phyloP scores from a whole-genome alignment of 2,113 vertebrate genomes.

The Loxodonta africana region DNA sequence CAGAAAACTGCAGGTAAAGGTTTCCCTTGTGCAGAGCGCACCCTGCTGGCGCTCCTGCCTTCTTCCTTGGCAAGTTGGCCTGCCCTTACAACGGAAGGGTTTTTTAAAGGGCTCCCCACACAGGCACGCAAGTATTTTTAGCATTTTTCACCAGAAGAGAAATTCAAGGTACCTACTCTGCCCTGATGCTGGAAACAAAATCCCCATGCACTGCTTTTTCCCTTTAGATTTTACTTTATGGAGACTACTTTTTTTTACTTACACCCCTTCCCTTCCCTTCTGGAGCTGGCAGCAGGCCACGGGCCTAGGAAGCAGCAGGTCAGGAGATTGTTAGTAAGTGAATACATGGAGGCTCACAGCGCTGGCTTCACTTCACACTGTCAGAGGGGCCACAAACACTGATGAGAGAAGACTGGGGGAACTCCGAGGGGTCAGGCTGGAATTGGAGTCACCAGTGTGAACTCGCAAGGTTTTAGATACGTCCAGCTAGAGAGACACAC shows the following conservation, averaged over 20 bases:
- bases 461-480: neutral
- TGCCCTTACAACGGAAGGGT: too few relatives aligned
- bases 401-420: neutral
- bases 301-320: neutral
- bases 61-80: too few relatives aligned
- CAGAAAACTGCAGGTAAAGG: neutral
- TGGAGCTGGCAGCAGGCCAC: too few relatives aligned
- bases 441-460: neutral
- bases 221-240: neutral
- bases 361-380: neutral
- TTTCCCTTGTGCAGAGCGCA: neutral
- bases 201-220: neutral
- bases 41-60: too few relatives aligned
- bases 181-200: too few relatives aligned
- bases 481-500: neutral
- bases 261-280: neutral
- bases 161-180: too few relatives aligned
- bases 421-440: neutral
- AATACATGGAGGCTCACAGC: neutral
- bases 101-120: neutral
- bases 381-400: neutral
- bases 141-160: neutral
- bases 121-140: neutral
- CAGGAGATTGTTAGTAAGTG: neutral
- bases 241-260: too few relatives aligned